Base-by-base conservation (phyloP, 2,888 invertebrate species). In the Dryobota labecula region DNA sequence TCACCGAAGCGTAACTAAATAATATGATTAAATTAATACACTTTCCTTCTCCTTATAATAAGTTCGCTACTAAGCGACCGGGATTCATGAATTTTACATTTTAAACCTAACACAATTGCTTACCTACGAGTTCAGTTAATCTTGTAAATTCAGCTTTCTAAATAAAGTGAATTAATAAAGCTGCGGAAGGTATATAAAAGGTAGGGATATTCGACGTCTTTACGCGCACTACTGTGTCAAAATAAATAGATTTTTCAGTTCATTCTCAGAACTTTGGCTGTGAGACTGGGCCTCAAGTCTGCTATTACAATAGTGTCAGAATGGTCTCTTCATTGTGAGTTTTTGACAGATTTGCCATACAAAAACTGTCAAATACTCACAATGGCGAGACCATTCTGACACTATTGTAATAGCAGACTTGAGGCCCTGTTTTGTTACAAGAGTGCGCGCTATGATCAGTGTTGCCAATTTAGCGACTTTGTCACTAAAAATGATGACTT, bases 11-110 rank as follows among this genome's bases (percentile, higher is more conserved):
- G 57, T 71, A 43, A 68, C 83, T 83, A 74, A 83, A 71, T 79
- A 71, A 74, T 74, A 83, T 71, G 83, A 80, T 83, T 80, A 83
- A 79, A 79, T 83, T 82, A 69, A 83, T 79, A 83, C 66, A 74
- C 65, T 75, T 82, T 63, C 73, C 66, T 56, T 63, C 83, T 69
- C 53, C 63, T 78, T 60, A 45, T 57, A 68, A 69, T 61, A 71
- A 83, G 70, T 71, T 79, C 6, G 65, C 58, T 70, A 24, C 64
- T 56, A 71, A 83, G 83, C 68, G 70, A 70, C 80, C 24, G 74
- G 51, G 62, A 64, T 73, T 74, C 75, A 74, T 80, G 80, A 80
- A 83, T 80, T 83, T 80, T 73, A 76, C 80, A 82, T 82, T 80
- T 61, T 83, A 73, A 73, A 66, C 61, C 53, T 73, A 80, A 73